Evolutionary conservation across 2,797 vertebrate species (phyloP).

Genomic region (Tragopan temminckii): DNA sequence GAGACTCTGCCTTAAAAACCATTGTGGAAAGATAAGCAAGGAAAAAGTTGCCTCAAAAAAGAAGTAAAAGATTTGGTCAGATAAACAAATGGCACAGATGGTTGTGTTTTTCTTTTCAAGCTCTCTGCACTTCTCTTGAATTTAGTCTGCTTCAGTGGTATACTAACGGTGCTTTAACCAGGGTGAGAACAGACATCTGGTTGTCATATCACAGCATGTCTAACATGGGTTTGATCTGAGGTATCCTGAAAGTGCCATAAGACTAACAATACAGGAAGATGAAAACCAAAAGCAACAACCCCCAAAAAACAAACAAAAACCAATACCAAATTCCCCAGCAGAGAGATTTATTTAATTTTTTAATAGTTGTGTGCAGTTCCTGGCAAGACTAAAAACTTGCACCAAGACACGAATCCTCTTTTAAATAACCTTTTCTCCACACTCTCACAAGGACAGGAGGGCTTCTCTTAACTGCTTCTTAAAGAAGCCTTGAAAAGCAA

Average conservation of each 20-base stretch:
- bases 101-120: not conserved
- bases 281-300: not conserved
- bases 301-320: too few species aligned
- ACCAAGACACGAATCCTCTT: not conserved
- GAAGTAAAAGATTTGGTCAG: not conserved
- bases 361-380: not conserved
- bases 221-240: constrained; percentile 1
- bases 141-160: not conserved
- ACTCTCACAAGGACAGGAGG: not conserved
- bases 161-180: not conserved
- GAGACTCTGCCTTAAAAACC: not conserved
- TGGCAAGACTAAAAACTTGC: not conserved
- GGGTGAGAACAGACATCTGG: not conserved
- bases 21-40: not conserved
- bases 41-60: not conserved
- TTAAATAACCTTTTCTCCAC: not conserved
- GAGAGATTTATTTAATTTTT: not conserved
- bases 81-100: not conserved
- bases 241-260: not conserved
- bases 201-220: not conserved
- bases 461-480: not conserved
- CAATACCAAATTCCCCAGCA: not conserved
- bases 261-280: not conserved
- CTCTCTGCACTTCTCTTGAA: not conserved
- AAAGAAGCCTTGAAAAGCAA: not conserved